Evolutionary conservation across 1,140 invertebrate species (phyloP), one percentile per base, ranked within the genome.

Genomic region (Temnothorax nylanderi): DNA sequence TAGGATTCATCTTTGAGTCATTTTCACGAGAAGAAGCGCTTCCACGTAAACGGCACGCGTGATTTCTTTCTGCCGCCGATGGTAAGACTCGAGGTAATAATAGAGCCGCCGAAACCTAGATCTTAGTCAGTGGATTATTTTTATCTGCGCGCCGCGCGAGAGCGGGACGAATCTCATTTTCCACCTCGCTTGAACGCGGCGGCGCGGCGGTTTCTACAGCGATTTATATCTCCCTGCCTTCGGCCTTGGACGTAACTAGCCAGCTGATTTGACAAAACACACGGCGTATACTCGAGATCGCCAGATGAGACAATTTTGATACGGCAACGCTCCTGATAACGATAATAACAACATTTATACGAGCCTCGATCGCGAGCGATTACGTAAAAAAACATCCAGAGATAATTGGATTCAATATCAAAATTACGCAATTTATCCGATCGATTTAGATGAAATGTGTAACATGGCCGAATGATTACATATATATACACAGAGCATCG

Each of bases 101-200:
- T 91, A 91, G 69, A 75, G 80, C 49, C 87, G 74, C 64, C 89
- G 78, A 91, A 91, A 80, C 85, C 78, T 91, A 91, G 87, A 87
- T 89, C 71, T 90, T 90, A 87, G 80, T 88, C 89, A 77, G 67
- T 65, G 87, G 54, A 90, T 87, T 91, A 91, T 91, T 91, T 91
- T 91, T 90, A 89, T 85, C 89, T 49, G 51, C 71, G 65, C 58
- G 54, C n/a, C 56, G 64, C 21, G 37, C 41, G 67, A 41, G 69
- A 82, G 13, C 65, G 72, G 49, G 47, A 54, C 72, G 26, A 80
- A 62, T 78, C 49, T 54, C n/a, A 16, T 90, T 87, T 76, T 85
- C 77, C 60, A 64, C 47, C 41, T 65, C 62, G 54, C 51, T 32
- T 58, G 41, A 67, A 65, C n/a, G 37, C 37, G 26, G 26, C 16